Percentiles rank a stretch among this genome's conserved stretches.
Evolutionary conservation across 2,797 vertebrate genomes (phyloP).

Genomic region (Eurystomus glaucurus): DNA sequence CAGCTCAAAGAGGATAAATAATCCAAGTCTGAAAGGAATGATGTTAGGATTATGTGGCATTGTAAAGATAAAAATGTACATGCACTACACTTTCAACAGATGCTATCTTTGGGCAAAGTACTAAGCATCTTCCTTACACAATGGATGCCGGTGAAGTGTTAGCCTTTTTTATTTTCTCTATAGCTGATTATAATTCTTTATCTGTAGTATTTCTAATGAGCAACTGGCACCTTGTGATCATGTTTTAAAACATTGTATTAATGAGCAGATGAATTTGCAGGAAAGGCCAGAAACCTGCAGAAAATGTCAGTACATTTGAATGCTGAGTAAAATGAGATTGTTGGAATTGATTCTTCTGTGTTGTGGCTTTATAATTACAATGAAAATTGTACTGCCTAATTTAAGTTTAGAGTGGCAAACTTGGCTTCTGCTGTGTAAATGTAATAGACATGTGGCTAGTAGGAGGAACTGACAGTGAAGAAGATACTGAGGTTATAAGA

Average conservation of each 20-base stretch:
- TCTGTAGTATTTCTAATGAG: neutral
- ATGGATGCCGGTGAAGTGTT: neutral
- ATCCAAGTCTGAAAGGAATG: neutral
- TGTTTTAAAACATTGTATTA: neutral
- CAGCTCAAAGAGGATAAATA: neutral
- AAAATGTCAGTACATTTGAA: neutral
- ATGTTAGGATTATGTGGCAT: neutral
- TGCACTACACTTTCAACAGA: neutral
- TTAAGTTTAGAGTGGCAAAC: neutral
- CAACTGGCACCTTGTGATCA: neutral
- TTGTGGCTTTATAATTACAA: neutral
- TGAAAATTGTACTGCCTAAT: neutral
- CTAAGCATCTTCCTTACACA: neutral
- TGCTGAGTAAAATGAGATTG: neutral
- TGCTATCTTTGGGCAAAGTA: neutral
- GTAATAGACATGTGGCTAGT: neutral
- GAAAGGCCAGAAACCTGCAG: neutral
- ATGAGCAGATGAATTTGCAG: neutral
- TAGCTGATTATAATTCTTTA: neutral
- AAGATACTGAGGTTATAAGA: neutral
- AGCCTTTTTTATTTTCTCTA: neutral
- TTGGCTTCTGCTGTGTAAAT: neutral
- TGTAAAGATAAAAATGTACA: neutral
- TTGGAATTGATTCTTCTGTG: neutral
- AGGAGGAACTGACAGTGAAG: neutral